Evolutionary conservation across 1,140 invertebrate genomes (phyloP).

Genomic region (Habropoda laboriosa): DNA sequence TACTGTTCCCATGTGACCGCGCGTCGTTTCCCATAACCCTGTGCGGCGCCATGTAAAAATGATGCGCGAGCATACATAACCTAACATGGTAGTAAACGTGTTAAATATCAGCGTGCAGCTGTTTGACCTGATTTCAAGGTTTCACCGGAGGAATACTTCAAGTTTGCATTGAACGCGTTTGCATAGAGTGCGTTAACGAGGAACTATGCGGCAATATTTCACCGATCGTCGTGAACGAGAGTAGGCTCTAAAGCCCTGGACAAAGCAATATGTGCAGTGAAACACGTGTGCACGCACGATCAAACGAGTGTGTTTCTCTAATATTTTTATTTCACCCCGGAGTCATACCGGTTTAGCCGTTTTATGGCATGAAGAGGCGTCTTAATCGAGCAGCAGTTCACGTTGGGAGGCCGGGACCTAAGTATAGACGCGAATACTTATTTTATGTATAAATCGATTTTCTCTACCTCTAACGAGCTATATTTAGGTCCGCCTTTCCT

Average conservation of each 20-base stretch:
- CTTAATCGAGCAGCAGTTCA: conserved; percentile 20
- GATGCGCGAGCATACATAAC: no score
- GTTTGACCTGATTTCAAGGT: conserved; percentile 1
- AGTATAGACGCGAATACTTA: conserved; percentile 49
- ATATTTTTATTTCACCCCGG: conserved; percentile 7
- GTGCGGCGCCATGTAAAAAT: no score
- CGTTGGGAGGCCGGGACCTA: conserved; percentile 34
- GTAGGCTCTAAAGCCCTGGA: no score
- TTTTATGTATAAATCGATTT: conserved; percentile 48
- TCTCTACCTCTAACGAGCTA: conserved; percentile 42
- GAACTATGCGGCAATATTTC: not conserved
- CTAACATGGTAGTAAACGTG: no score
- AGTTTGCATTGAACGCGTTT: not conserved
- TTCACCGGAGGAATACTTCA: not conserved
- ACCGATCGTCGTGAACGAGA: not conserved
- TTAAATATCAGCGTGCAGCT: not conserved
- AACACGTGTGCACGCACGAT: not conserved
- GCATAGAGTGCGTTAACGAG: not conserved
- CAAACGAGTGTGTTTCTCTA: not conserved
- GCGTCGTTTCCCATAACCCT: no score
- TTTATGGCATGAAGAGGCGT: conserved; percentile 9
- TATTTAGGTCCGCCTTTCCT: conserved; percentile 38
- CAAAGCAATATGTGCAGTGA: no score
- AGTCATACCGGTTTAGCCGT: not conserved
- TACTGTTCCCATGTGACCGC: no score